Conservation (phyloP, 2,888 invertebrate species). For the Dolichopus griseipennis region DNA sequence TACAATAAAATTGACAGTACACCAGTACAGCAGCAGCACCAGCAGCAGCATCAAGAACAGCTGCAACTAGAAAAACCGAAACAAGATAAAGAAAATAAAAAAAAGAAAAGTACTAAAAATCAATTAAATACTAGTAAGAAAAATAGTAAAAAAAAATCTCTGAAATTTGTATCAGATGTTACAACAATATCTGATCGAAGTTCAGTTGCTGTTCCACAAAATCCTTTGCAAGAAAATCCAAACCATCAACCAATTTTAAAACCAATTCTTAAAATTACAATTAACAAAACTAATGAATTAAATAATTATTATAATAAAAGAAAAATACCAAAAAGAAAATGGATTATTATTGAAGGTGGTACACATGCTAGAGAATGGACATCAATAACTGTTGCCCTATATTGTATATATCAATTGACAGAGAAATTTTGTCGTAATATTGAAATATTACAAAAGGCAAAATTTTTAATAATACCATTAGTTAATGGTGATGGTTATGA, state of each 20-base stretch:
- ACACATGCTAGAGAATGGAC: conserved; percentile 61
- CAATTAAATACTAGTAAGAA: too few relatives aligned
- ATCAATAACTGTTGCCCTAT: conserved; percentile 51
- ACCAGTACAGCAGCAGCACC: conserved; percentile 13
- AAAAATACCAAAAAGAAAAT: conserved; percentile 23
- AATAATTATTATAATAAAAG: neutral
- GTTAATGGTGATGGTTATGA: conserved; percentile 68
- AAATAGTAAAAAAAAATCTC: too few relatives aligned
- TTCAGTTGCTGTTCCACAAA: too few relatives aligned
- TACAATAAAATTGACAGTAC: neutral
- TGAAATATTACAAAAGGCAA: conserved; percentile 48
- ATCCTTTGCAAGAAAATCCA: too few relatives aligned
- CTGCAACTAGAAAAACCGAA: too few relatives aligned
- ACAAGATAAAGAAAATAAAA: too few relatives aligned
- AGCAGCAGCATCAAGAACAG: conserved; percentile 18
- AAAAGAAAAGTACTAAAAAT: too few relatives aligned
- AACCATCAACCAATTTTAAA: too few relatives aligned
- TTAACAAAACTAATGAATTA: too few relatives aligned
- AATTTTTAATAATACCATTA: conserved; percentile 58
- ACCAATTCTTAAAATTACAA: too few relatives aligned
- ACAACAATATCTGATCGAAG: too few relatives aligned
- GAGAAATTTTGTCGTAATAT: conserved; percentile 42
- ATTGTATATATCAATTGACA: conserved; percentile 51
- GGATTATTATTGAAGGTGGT: conserved; percentile 41
- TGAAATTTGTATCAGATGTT: too few relatives aligned